Evolutionary conservation across 2,888 invertebrate species (phyloP).

Genomic region (Oscheius onirici): DNA sequence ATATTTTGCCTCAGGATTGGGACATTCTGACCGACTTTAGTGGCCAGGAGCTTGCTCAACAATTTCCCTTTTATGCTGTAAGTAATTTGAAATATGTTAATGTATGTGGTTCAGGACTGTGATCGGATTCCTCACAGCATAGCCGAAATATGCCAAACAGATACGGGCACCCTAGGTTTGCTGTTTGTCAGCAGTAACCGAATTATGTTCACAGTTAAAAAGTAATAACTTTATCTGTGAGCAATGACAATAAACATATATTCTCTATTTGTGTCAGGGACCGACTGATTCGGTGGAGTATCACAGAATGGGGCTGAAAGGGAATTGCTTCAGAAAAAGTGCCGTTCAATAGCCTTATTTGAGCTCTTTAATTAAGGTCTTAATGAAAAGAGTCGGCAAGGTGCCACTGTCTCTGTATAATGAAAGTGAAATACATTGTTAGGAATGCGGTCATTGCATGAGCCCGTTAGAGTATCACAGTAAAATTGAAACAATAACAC

Average conservation of each 20-base stretch:
- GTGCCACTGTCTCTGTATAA: neutral
- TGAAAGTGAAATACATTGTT: slow-evolving; percentile 9
- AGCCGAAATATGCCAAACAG: neutral
- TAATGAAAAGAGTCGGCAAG: neutral
- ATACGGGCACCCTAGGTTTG: neutral
- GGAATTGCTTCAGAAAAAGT: neutral
- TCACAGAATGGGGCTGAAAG: slow-evolving; percentile 6
- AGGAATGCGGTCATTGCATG: slow-evolving; percentile 3
- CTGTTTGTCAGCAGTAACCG: slow-evolving; percentile 11
- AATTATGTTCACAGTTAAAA: slow-evolving; percentile 8
- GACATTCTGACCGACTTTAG: neutral
- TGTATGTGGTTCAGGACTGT: neutral
- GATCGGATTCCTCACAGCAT: neutral
- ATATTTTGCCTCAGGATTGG: neutral
- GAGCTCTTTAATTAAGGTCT: no score
- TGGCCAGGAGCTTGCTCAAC: neutral
- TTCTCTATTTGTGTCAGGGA: neutral
- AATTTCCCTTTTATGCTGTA: slow-evolving; percentile 13
- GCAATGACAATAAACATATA: slow-evolving; percentile 6
- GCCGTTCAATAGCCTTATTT: no score
- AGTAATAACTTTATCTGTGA: neutral
- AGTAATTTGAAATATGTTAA: neutral
- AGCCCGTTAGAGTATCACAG: slow-evolving; percentile 24
- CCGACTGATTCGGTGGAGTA: neutral
- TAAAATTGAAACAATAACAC: neutral